These are phyloP conservation scores for Plemyria rubiginata DNA, from an alignment of 2,888 invertebrate species.

Conservation along the genomic window DNA sequence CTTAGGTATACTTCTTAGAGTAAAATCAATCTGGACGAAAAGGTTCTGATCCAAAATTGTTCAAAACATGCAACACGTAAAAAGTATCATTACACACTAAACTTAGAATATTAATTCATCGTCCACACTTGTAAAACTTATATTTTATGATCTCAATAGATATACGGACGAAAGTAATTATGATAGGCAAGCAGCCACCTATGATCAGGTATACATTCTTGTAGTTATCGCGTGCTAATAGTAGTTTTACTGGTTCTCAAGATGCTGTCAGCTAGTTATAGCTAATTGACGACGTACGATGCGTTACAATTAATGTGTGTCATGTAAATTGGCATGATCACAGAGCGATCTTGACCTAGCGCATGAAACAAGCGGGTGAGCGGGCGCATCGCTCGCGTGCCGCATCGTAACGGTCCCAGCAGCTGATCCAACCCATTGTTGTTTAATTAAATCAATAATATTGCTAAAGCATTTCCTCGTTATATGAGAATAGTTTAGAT, in stretches of 20 bases:
- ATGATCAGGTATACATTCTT: conserved; percentile 7
- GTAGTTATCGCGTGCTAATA: conserved; percentile 58
- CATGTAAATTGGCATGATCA: conserved; percentile 61
- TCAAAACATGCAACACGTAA: no score
- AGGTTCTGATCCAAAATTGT: no score
- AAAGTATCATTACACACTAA: no score
- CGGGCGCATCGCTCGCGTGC: conserved; percentile 63
- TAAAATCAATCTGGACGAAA: no score
- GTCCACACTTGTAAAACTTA: no score
- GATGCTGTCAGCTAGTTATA: conserved; percentile 59
- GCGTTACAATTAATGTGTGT: conserved; percentile 70
- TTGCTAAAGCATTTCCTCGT: conserved; percentile 27
- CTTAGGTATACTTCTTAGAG: no score
- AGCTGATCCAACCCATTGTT: conserved; percentile 73
- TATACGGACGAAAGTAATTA: background rate
- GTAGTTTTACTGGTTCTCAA: conserved; percentile 61
- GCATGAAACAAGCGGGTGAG: conserved; percentile 46
- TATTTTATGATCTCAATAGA: background rate
- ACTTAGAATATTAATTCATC: no score
- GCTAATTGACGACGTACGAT: conserved; percentile 66
- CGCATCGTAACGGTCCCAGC: conserved; percentile 68
- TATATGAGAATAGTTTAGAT: conserved; percentile 31
- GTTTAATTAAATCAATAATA: conserved; percentile 71
- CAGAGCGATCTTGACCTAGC: conserved; percentile 53
- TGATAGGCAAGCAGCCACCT: no score